Evolutionary conservation across 2,113 vertebrate species (phyloP).

Genomic region (Myrmecobius fasciatus): DNA sequence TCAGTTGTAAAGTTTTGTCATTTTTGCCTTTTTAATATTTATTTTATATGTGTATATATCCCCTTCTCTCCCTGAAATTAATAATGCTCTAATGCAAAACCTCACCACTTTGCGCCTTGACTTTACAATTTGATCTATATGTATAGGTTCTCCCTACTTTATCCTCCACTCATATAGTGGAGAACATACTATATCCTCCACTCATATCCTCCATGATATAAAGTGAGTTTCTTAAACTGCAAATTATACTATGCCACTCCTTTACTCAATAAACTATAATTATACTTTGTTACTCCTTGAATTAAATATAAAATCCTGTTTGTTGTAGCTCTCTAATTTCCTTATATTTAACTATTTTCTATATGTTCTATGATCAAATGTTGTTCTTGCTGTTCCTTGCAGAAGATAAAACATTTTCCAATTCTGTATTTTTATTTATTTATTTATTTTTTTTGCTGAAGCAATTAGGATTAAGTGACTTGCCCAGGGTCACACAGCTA

Average conservation of each 20-base stretch:
- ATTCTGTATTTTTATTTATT: background rate
- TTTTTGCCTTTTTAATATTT: background rate
- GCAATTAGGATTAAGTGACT: too few relatives aligned
- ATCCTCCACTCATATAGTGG: background rate
- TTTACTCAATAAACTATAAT: background rate
- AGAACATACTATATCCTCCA: too few relatives aligned
- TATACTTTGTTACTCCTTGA: background rate
- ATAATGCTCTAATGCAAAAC: background rate
- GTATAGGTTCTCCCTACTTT: background rate
- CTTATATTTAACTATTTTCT: background rate
- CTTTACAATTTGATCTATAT: background rate
- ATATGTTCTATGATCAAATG: background rate
- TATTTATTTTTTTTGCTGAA: too few relatives aligned
- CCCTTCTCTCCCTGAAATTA: background rate
- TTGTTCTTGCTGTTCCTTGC: background rate
- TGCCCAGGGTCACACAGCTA: too few relatives aligned
- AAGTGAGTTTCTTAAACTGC: conserved; percentile 1
- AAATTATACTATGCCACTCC: background rate
- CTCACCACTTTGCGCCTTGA: background rate
- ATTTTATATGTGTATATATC: background rate
- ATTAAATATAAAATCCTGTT: background rate
- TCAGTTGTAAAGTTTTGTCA: background rate
- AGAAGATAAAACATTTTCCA: background rate
- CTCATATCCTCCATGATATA: too few relatives aligned
- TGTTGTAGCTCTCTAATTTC: background rate